phyloP scores from a whole-genome alignment of 2,113 vertebrate species.

The Corythornis madagascariensis region DNA sequence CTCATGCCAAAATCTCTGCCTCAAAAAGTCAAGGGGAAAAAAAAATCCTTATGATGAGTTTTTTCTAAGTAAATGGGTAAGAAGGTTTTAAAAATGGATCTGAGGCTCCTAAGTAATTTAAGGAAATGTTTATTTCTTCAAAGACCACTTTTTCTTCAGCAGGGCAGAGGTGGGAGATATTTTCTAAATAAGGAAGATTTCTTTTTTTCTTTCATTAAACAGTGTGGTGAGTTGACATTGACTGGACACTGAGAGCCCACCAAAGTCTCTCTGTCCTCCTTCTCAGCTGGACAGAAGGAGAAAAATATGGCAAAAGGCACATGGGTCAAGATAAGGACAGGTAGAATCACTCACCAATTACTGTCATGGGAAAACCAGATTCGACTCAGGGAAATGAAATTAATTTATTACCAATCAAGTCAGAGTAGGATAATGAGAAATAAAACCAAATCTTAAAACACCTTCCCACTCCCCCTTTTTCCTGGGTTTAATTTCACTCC shows the following conservation, averaged over 20 bases:
- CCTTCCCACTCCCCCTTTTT: not conserved
- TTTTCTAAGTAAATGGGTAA: not conserved
- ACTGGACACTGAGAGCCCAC: not conserved
- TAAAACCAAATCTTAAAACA: not conserved
- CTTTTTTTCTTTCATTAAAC: not conserved
- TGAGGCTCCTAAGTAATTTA: not conserved
- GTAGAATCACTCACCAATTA: not conserved
- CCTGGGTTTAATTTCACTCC: not conserved
- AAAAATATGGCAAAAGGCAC: not conserved
- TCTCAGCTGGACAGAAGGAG: not conserved
- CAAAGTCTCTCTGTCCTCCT: not conserved
- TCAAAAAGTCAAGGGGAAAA: not conserved
- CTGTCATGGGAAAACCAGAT: not conserved
- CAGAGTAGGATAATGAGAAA: not conserved
- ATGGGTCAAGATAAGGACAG: rapidly evolving
- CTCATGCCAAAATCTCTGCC: not conserved
- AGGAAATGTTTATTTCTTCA: not conserved
- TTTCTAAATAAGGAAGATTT: not conserved
- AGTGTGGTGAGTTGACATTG: not conserved
- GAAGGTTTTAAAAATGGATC: not conserved
- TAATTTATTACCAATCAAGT: not conserved
- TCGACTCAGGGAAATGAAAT: not conserved
- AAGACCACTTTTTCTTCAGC: not conserved
- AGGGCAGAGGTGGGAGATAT: not conserved
- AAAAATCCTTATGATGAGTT: not conserved